These are phyloP conservation scores for Brienomyrus brachyistius DNA, from an alignment of 2,113 vertebrate species.

Conservation along the genomic window DNA sequence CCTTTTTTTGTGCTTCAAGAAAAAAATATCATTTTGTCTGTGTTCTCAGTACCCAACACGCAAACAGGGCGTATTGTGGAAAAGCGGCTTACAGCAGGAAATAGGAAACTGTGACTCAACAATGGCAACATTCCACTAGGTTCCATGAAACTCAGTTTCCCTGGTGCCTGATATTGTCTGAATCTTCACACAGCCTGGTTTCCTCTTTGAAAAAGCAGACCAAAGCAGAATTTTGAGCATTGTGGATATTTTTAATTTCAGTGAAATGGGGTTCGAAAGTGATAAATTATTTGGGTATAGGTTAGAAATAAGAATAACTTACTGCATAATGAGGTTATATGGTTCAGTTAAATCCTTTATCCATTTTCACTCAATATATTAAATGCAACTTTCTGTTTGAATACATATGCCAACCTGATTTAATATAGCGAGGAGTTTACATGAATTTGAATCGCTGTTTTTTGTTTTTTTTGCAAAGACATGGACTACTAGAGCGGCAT, in stretches of 20 bases:
- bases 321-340: not conserved
- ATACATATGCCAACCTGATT: not conserved
- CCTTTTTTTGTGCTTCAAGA: not conserved
- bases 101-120: slow-evolving; percentile 9
- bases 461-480: not conserved
- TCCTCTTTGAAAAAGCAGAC: slow-evolving; percentile 6
- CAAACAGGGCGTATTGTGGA: not conserved
- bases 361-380: not conserved
- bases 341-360: not conserved
- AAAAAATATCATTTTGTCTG: not conserved
- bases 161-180: slow-evolving; percentile 21
- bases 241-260: not conserved
- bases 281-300: not conserved
- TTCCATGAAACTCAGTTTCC: not conserved
- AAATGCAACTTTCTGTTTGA: not conserved
- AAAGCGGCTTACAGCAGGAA: not conserved
- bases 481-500: too few relatives aligned
- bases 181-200: slow-evolving; percentile 19
- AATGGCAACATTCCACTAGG: slow-evolving; percentile 15
- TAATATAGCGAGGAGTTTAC: not conserved
- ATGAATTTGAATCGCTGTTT: not conserved
- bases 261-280: not conserved
- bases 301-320: not conserved
- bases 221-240: not conserved
- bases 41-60: not conserved